A percentile compares a stretch with the other conserved stretches of the same genome.
Evolutionary conservation across 2,113 vertebrate species (phyloP).

Genomic region (Craseonycteris thonglongyai): DNA sequence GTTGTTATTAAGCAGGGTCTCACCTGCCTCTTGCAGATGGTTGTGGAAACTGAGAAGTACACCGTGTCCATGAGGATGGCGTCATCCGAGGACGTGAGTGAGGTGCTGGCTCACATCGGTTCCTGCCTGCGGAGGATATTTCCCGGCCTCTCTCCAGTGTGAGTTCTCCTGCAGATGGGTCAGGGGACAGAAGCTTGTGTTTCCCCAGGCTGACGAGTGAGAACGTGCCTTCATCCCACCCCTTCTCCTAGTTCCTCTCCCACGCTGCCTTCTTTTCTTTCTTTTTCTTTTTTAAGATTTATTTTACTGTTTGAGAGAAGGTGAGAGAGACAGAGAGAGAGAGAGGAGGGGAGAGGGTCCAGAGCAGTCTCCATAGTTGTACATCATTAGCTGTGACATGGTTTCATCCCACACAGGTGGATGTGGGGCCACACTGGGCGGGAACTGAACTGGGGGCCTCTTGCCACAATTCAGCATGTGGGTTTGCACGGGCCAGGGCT

Average conservation of each 20-base stretch:
- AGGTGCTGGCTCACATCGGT: conserved; percentile 92
- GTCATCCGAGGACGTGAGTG: conserved; percentile 90
- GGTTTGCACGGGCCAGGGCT: too few relatives aligned
- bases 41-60: conserved; percentile 91
- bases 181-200: accelerated
- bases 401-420: too few relatives aligned
- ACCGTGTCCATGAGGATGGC: conserved; percentile 90
- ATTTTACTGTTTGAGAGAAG: too few relatives aligned
- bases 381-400: too few relatives aligned
- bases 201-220: neutral
- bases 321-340: too few relatives aligned
- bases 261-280: neutral
- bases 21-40: conserved; percentile 80
- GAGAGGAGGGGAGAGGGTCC: too few relatives aligned
- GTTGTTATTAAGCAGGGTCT: neutral
- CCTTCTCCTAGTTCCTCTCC: neutral
- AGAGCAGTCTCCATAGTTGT: too few relatives aligned
- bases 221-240: neutral
- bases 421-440: too few relatives aligned
- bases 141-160: conserved; percentile 91
- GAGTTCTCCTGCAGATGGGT: conserved; percentile 67
- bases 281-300: too few relatives aligned
- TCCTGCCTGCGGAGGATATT: conserved; percentile 92
- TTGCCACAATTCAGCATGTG: too few relatives aligned
- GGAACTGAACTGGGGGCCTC: too few relatives aligned